Evolutionary conservation across 2,113 vertebrate genomes (phyloP).

Genomic region (Gymnobelideus leadbeateri): DNA sequence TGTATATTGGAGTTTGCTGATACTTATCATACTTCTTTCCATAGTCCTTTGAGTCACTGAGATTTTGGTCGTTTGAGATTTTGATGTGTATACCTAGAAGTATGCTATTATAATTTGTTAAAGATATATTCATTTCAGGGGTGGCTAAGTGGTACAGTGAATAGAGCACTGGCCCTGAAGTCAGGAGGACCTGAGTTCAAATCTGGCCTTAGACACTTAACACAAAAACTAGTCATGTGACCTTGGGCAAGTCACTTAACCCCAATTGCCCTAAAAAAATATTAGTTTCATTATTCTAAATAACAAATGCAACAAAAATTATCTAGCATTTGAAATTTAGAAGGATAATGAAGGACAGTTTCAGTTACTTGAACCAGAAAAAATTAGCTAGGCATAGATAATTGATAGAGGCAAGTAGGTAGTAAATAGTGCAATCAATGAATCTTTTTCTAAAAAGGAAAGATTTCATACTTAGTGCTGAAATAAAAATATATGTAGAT

Average conservation of each 20-base stretch:
- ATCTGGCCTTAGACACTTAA: too few species aligned
- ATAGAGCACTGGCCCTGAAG: too few species aligned
- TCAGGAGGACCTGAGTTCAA: too few species aligned
- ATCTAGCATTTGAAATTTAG: not conserved
- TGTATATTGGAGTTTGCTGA: too few species aligned
- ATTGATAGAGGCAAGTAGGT: not conserved
- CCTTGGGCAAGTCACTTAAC: too few species aligned
- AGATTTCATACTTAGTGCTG: not conserved
- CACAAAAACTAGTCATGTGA: too few species aligned
- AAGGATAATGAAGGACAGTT: too few species aligned
- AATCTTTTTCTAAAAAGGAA: not conserved
- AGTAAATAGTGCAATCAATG: not conserved
- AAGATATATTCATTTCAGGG: not conserved
- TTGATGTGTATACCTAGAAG: not conserved
- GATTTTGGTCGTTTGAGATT: not conserved
- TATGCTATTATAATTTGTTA: not conserved
- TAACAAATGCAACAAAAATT: not conserved
- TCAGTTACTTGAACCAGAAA: not conserved
- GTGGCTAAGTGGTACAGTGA: too few species aligned
- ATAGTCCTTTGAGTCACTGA: too few species aligned
- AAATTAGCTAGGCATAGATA: not conserved
- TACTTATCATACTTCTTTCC: too few species aligned
- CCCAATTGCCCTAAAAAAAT: not conserved
- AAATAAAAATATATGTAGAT: not conserved
- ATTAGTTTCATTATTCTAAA: not conserved